Evolutionary conservation across 2,888 invertebrate genomes (phyloP), one percentile per base, ranked within the genome.

Genomic region (Capitulum mitella): DNA sequence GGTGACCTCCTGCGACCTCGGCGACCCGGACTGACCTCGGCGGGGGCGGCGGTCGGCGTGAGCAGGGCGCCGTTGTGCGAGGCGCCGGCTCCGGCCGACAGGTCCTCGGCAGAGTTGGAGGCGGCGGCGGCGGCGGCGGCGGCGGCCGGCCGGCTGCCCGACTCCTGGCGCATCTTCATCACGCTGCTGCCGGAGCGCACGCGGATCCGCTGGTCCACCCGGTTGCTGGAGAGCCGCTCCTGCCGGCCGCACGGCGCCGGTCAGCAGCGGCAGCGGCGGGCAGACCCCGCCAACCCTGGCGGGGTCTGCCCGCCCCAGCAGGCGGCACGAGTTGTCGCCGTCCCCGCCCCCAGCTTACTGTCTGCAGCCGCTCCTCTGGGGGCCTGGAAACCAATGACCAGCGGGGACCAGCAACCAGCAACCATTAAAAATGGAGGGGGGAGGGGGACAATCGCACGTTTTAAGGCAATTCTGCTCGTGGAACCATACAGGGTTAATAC

Each of bases 1-100:
- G n/a, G n/a, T n/a, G n/a, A n/a, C 86, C 79, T 95, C 92, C 84
- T 95, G 95, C 0, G 82, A 79, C 70, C 58, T 8, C n/a, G 12
- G 16, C 51, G 51, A 19, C 51, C 51, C 8, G 1, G 12, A 70
- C 70, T 34, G 37, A 70, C 70, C 70, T 70, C 70, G 22, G 22
- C 19, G 70, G 70, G 6, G 3, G 70, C 5, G 34, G 70, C 70
- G 14, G 37, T 8, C 5, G 37, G 22, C 1, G 22, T 70, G 14
- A 70, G 70, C 70, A 70, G 70, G 1, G 70, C 16, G 32, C 61
- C 70, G 70, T 37, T 37, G 70, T 22, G 2, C 37, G 29, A 6
- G 37, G 37, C 70, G 70, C 70, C 37, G 22, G 19, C n/a, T 1
- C 32, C 37, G 14, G 51, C 14, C 40, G 61, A 58, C 58, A 61